Evolutionary conservation across 2,888 invertebrate genomes (phyloP).

Genomic region (Mimachlamys varia): DNA sequence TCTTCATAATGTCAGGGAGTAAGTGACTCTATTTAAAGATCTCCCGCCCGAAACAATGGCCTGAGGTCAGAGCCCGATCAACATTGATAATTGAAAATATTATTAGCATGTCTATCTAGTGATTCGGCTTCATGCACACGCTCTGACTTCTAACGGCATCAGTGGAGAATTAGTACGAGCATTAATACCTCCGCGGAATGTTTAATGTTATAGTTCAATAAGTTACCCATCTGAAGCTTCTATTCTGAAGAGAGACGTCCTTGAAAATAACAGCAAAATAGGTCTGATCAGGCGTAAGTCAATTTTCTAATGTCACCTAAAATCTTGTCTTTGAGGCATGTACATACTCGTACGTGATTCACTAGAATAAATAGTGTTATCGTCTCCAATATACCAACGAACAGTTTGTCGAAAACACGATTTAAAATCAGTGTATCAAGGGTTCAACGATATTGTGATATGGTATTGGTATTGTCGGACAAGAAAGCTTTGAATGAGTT

Average conservation of each 20-base stretch:
- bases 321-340: too few species aligned
- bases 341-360: too few species aligned
- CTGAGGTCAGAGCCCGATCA: neutral
- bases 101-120: too few species aligned
- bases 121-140: neutral
- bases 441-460: too few species aligned
- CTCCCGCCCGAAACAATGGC: neutral
- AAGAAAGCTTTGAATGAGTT: too few species aligned
- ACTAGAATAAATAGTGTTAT: too few species aligned
- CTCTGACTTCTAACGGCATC: neutral
- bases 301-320: too few species aligned
- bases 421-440: too few species aligned
- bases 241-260: constrained; percentile 1
- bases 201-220: constrained; percentile 19
- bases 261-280: neutral
- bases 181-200: neutral
- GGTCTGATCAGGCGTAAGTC: neutral
- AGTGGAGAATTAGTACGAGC: neutral
- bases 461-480: too few species aligned
- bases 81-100: too few species aligned
- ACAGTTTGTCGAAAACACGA: too few species aligned
- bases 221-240: neutral
- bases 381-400: too few species aligned
- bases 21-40: neutral
- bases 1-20: neutral